Base-by-base conservation (phyloP, 2,888 invertebrate species). In the Ophion slaviceki region DNA sequence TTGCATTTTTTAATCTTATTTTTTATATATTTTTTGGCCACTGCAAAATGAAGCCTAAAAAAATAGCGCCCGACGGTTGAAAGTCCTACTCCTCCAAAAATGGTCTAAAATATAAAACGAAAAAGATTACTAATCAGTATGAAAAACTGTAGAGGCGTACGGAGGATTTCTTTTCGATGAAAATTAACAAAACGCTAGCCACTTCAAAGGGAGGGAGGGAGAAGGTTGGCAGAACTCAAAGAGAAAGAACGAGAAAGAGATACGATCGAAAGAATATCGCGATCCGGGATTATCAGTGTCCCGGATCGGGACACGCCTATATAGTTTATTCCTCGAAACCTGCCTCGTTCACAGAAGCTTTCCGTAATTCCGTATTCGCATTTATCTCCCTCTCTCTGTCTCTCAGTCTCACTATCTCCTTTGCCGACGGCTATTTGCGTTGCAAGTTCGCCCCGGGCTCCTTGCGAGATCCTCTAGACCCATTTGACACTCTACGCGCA, bases 361-460 rank as follows among this genome's bases (percentile, higher is more conserved):
- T 75, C 66, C 66, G 79, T 40, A 53, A 5, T 53, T 57, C 77
- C 20, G 53, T 71, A 47, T 20, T 45, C 20, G 32, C 28, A 66
- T 59, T 17, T 17, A 32, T 53, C 45, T 45, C 24, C n/a, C 68
- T 24, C 32, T 76, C 66, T 64, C 72, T 64, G 40, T 78, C 67
- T 24, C 28, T 17, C 45, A 14, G 14, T 53, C 28, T 28, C 78
- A 45, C 59, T 28, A 8, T 24, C 8, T 67, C 83, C 83, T 80
- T 87, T 80, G 82, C 88, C 84, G 82, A 83, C 82, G 88, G 90
- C 88, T 90, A 88, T 91, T 89, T 89, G 85, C 86, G 88, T 90
- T 88, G 88, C 89, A 78, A 87, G 82, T 80, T 77, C 86, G 80
- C 86, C 75, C 64, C 70, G 66, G 85, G 88, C 64, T 70, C 70